Base-by-base conservation (phyloP, 2,888 invertebrate species). In the Rhingia rostrata region DNA sequence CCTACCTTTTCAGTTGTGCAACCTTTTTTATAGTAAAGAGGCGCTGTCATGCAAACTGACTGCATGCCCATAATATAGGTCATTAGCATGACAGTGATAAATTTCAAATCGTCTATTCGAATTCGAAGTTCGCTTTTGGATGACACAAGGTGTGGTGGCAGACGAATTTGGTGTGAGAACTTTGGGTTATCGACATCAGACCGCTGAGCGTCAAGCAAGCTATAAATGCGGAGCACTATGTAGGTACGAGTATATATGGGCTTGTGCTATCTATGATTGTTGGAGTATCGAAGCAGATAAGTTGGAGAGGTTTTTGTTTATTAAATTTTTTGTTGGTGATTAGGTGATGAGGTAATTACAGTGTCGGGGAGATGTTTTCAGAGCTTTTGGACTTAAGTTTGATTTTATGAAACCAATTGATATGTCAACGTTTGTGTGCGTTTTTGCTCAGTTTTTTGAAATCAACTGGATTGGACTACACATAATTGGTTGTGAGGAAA, bases 271-370 rank as follows among this genome's bases (percentile, higher is more conserved):
- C 82, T 67, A 22, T 32, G 49, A 70, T 74, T 82, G 66, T 72
- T 77, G 77, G 51, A 35, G 12, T 82, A 77, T 77, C 61, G 61
- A n/a, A 12, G 43, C 7, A 77, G 82, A 77, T 82, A 75, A 81
- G 64, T 64, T 72, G 43, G 37, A 58, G 58, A 30, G 58, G 39
- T 51, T 43, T 51, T 6, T 60, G 53, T 54, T 53, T 39, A 60
- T 43, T n/a, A n/a, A n/a, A n/a, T n/a, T n/a, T 45, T 51, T 4
- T 39, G 51, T n/a, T 4, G 35, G 39, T 41, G 22, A 22, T 22
- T 22, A 22, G 22, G 22, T 22, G 22, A 22, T 22, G 22, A 22
- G 22, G 22, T 22, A 9, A n/a, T 30, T 14, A 79, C 79, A 79
- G 60, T 72, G 10, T 39, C 7, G 53, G 2, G 2, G 10, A 43